phyloP scores from a whole-genome alignment of 2,113 vertebrate species.

The Chlorodrepanis virens region DNA sequence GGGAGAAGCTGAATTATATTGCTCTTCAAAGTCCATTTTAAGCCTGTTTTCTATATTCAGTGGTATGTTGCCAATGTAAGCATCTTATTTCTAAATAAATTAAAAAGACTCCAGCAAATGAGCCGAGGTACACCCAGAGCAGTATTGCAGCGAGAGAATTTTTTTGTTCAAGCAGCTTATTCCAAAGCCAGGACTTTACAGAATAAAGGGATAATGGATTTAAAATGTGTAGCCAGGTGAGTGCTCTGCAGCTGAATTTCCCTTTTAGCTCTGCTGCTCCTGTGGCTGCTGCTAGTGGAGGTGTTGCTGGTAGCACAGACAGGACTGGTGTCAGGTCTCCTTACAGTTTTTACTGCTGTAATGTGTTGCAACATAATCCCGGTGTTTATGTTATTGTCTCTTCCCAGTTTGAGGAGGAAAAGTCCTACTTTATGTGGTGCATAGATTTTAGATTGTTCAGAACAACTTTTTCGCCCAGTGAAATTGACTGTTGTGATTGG shows the following conservation, averaged over 20 bases:
- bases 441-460: background rate
- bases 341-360: background rate
- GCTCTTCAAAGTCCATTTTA: background rate
- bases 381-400: background rate
- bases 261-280: background rate
- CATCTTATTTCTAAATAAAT: background rate
- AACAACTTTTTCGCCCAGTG: background rate
- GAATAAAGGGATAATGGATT: background rate
- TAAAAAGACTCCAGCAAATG: accelerated
- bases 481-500: background rate
- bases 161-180: background rate
- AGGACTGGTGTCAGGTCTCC: background rate
- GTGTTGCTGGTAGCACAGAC: background rate
- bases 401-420: background rate
- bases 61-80: background rate
- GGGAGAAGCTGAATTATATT: background rate
- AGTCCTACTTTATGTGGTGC: background rate
- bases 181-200: background rate
- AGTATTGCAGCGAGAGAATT: background rate
- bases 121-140: background rate
- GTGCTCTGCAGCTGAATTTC: background rate
- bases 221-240: background rate
- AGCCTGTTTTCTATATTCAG: background rate
- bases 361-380: background rate
- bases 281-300: background rate